These are phyloP conservation scores for Biston betularia DNA, from an alignment of 2,888 invertebrate genomes.

Conservation along the genomic window DNA sequence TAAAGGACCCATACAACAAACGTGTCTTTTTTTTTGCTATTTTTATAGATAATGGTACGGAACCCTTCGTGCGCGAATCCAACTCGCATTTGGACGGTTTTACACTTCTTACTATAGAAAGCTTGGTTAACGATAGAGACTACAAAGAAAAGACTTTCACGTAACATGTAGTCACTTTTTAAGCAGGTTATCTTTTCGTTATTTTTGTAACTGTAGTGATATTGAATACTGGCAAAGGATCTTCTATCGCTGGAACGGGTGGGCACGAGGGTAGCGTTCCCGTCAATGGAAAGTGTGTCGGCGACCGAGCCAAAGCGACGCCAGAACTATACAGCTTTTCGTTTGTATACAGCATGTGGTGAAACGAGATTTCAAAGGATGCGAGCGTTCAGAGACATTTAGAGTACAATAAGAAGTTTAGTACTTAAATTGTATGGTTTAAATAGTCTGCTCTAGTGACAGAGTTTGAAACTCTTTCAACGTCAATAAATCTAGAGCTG, in stretches of 20 bases:
- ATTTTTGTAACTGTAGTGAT: neutral
- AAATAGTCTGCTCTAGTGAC: neutral
- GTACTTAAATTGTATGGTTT: neutral
- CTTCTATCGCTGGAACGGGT: slow-evolving; percentile 40
- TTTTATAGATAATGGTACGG: too few species aligned
- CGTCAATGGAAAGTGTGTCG: slow-evolving; percentile 83
- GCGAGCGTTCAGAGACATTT: slow-evolving; percentile 11
- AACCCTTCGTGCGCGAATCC: too few species aligned
- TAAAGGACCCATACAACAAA: too few species aligned
- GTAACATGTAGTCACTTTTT: too few species aligned
- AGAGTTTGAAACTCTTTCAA: neutral
- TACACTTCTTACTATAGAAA: too few species aligned
- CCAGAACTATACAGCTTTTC: slow-evolving; percentile 47
- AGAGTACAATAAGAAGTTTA: too few species aligned
- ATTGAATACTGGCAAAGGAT: slow-evolving; percentile 16
- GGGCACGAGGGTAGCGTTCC: slow-evolving; percentile 61
- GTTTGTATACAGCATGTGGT: slow-evolving; percentile 47
- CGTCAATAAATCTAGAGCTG: too few species aligned
- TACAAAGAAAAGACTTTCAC: too few species aligned
- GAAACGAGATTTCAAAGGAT: slow-evolving; percentile 28
- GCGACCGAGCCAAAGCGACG: slow-evolving; percentile 79
- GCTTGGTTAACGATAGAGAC: too few species aligned
- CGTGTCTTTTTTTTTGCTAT: too few species aligned
- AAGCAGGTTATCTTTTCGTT: too few species aligned
- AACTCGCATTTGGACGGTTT: too few species aligned